Conservation (phyloP, 2,888 invertebrate genomes). For the Diaperis boleti region DNA sequence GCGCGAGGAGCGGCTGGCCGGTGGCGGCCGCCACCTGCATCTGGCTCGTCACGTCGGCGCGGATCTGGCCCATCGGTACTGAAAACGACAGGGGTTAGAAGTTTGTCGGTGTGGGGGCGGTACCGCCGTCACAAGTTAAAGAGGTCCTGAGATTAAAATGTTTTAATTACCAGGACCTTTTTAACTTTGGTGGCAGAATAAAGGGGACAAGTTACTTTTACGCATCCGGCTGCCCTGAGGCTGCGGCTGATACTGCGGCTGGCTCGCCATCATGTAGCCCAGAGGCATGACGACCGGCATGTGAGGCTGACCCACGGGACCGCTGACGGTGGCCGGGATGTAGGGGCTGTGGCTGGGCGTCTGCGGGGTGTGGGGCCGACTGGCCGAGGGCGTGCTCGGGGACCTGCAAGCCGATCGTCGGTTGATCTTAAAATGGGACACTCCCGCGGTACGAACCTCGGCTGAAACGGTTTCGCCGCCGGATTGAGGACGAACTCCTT, state of each 20-base stretch:
- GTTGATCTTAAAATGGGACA: no score
- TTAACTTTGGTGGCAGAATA: neutral
- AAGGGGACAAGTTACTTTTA: constrained; percentile 57
- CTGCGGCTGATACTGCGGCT: constrained; percentile 66
- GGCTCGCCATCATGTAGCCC: constrained; percentile 67
- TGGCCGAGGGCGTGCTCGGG: constrained; percentile 76
- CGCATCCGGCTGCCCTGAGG: constrained; percentile 63
- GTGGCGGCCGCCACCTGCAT: constrained; percentile 87
- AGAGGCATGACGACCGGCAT: constrained; percentile 65
- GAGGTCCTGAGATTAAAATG: no score
- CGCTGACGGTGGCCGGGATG: constrained; percentile 67
- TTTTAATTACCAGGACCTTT: no score
- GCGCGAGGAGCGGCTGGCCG: constrained; percentile 87
- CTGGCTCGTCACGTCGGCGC: constrained; percentile 74
- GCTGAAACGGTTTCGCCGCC: constrained; percentile 88
- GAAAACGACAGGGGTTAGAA: constrained; percentile 41
- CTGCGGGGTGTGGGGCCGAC: constrained; percentile 87
- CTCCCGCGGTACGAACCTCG: no score
- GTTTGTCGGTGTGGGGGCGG: neutral
- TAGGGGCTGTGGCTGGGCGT: constrained; percentile 72
- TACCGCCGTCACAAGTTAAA: no score
- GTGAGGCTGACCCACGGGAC: constrained; percentile 64
- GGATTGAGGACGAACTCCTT: constrained; percentile 91
- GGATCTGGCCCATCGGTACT: constrained; percentile 67
- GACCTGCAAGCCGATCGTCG: no score